Evolutionary conservation across 1,140 invertebrate genomes (phyloP), one percentile per base, ranked within the genome.

Genomic region (Aethina tumida): DNA sequence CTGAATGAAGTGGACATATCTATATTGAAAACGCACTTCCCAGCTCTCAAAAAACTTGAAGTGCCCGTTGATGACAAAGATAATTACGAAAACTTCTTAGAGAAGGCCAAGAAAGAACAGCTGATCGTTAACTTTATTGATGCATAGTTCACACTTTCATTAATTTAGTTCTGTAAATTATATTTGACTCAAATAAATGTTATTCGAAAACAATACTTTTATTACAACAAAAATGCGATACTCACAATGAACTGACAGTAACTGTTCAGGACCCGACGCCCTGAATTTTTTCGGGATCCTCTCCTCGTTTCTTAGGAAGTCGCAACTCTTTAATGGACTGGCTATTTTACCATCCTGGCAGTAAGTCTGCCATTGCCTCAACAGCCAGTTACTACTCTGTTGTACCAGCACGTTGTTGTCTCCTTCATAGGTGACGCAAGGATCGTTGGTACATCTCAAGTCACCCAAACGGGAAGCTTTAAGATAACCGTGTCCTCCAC

Each of bases 391-490:
- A 58, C 85, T 89, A 0, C 90, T 79, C 70, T 97, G 94, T 58
- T 97, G 93, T 8, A 90, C 71, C 4, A 97, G 68, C 24, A 97
- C 90, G 64, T 93, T 95, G 63, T 94, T 95, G 59, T 97, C 93
- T 4, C 93, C 94, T 67, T 97, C 93, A 54, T 95, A 97, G 0
- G 92, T 97, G 45, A 84, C 82, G 43, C 85, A 87, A 0, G 90
- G 84, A 67, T 97, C 93, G 63, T 93, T 81, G 60, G 90, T 84
- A 61, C 79, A 77, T 37, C 88, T 73, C 26, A 95, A 62, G 37
- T 85, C 78, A 10, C 86, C 85, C 27, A 95, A 64, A 43, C 87
- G 71, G 40, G 84, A 72, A 7, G 77, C 86, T 75, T 84, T 73
- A 4, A 84, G 60, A 52, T 79, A 86, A 3, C 80, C 81, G 56